These are phyloP conservation scores for Rattus rattus DNA, from an alignment of 2,113 vertebrate species.

Conservation along the genomic window DNA sequence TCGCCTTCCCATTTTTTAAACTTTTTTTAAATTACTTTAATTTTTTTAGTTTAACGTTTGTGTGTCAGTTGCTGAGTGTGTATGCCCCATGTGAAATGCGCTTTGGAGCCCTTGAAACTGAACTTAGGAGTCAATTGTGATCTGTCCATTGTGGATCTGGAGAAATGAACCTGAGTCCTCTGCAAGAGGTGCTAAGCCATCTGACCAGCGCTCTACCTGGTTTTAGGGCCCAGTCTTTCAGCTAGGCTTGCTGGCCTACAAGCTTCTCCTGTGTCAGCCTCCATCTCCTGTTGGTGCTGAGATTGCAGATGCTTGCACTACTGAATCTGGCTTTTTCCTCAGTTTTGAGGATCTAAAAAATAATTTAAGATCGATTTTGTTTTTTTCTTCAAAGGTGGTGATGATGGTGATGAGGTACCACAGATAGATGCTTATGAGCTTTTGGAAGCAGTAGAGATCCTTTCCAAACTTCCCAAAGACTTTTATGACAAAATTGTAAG, in stretches of 20 bases:
- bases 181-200: background rate
- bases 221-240: background rate
- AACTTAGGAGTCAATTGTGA: background rate
- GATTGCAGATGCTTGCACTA: background rate
- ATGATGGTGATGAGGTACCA: conserved; percentile 87
- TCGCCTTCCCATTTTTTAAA: background rate
- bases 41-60: background rate
- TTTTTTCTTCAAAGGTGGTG: conserved; percentile 85
- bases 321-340: background rate
- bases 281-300: background rate
- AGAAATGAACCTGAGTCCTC: background rate
- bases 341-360: background rate
- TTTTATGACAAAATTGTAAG: conserved; percentile 99
- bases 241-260: background rate
- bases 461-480: conserved; percentile 98
- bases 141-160: background rate
- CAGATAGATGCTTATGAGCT: conserved; percentile 97
- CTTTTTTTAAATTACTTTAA: background rate
- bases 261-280: background rate
- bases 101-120: background rate
- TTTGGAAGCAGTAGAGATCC: conserved; percentile 96
- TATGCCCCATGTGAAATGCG: background rate
- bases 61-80: background rate
- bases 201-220: no score
- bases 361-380: conserved; percentile 44